A percentile compares a stretch with the other conserved stretches of the same genome.
phyloP scores from a whole-genome alignment of 2,113 vertebrate genomes.

The Solea solea region DNA sequence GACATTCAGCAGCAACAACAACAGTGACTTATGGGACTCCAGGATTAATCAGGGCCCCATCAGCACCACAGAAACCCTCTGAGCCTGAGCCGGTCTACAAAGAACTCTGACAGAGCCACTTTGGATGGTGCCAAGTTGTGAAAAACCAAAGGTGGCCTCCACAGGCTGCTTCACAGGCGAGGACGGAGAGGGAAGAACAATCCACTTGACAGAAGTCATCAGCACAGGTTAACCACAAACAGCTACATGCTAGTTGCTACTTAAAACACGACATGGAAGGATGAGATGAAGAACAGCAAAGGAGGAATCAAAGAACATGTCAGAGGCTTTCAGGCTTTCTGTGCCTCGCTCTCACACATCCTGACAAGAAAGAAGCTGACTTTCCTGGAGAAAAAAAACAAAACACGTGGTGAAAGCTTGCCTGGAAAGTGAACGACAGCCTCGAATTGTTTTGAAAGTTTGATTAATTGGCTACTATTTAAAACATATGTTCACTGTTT shows the following conservation, averaged over 20 bases:
- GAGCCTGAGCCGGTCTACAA: conserved; percentile 24
- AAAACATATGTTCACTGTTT: conserved; percentile 35
- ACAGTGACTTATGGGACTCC: conserved; percentile 51
- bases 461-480: conserved; percentile 50
- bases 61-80: conserved; percentile 25
- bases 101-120: conserved; percentile 30
- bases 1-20: conserved; percentile 43
- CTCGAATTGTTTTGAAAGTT: conserved; percentile 37
- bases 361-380: conserved; percentile 36
- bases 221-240: conserved; percentile 67
- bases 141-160: conserved; percentile 46
- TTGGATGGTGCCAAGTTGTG: conserved; percentile 67
- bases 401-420: conserved; percentile 26
- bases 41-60: conserved; percentile 38
- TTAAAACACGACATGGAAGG: conserved; percentile 50
- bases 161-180: conserved; percentile 56
- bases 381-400: conserved; percentile 36
- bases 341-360: conserved; percentile 13
- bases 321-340: conserved; percentile 34
- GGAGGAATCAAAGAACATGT: conserved; percentile 65
- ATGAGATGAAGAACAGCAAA: conserved; percentile 59
- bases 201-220: conserved; percentile 67
- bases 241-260: conserved; percentile 60
- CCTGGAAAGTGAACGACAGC: conserved; percentile 34
- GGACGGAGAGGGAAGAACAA: conserved; percentile 48